Evolutionary conservation across 2,888 invertebrate species (phyloP).

Genomic region (Agrotis ipsilon): DNA sequence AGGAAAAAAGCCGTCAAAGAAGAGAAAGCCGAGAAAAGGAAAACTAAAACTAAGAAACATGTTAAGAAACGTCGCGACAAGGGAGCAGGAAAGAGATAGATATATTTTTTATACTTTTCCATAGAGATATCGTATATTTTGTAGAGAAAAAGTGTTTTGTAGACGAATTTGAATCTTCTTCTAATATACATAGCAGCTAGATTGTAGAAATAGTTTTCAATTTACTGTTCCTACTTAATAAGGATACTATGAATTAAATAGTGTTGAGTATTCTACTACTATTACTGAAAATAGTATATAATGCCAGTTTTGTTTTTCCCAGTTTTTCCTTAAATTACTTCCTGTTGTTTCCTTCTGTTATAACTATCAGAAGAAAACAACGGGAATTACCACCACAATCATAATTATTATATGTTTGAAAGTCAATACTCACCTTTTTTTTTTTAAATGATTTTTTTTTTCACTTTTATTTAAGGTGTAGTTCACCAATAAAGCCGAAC

Average conservation of each 20-base stretch:
- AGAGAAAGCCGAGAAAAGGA: slow-evolving; percentile 96
- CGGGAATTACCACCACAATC: not conserved
- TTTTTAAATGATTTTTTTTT: not conserved
- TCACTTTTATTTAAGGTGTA: not conserved
- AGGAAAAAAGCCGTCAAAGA: slow-evolving; percentile 97
- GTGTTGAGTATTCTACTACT: no score
- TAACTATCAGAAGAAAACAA: no score
- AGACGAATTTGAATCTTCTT: slow-evolving; percentile 2
- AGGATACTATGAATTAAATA: no score
- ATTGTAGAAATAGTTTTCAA: not conserved
- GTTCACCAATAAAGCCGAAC: not conserved
- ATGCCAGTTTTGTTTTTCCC: not conserved
- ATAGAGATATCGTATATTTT: slow-evolving; percentile 14
- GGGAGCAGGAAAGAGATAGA: slow-evolving; percentile 81
- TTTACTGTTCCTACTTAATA: no score
- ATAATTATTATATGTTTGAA: not conserved
- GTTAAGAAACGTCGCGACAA: slow-evolving; percentile 97
- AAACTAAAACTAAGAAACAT: slow-evolving; percentile 97
- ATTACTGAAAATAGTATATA: not conserved
- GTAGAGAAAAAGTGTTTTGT: not conserved
- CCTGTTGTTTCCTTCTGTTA: no score
- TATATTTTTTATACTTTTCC: slow-evolving; percentile 11
- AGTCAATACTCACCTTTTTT: not conserved
- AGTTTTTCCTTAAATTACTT: not conserved
- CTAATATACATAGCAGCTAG: slow-evolving; percentile 20